A percentile compares a stretch with the other conserved stretches of the same genome.
Conservation (phyloP, 1,140 invertebrate genomes). For the Zaprionus nigranus region DNA sequence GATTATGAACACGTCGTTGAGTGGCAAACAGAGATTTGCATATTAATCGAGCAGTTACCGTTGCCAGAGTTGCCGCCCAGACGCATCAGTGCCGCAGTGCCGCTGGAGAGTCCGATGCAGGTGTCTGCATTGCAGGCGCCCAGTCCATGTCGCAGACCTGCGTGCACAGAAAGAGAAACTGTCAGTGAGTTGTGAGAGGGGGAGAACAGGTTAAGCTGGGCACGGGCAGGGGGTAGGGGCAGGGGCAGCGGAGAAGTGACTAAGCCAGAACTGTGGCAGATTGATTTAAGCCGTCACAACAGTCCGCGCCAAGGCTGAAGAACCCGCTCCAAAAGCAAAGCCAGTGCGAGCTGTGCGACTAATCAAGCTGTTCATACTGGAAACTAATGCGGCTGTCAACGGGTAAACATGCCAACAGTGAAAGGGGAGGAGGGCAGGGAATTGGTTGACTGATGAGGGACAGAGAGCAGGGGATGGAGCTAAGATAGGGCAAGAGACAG, state of each 20-base stretch:
- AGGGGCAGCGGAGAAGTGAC: not conserved
- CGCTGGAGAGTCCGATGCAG: conserved; percentile 86
- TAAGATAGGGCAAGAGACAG: too few species aligned
- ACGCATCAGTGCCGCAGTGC: conserved; percentile 84
- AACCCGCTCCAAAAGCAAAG: not conserved
- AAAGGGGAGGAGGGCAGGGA: not conserved
- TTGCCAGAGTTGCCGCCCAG: conserved; percentile 55
- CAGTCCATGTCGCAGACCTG: conserved; percentile 32
- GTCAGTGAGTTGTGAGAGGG: not conserved
- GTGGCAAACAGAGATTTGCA: conserved; percentile 53
- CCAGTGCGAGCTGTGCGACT: not conserved
- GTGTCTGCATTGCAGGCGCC: conserved; percentile 84
- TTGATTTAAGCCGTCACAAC: conserved; percentile 73
- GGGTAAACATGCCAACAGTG: conserved; percentile 45
- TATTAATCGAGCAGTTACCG: conserved; percentile 65
- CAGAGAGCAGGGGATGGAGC: not conserved
- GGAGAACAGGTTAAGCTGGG: not conserved
- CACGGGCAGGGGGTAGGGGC: not conserved
- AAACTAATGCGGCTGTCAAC: conserved; percentile 40
- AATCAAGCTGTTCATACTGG: not conserved
- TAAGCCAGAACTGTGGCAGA: conserved; percentile 53
- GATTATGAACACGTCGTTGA: conserved; percentile 51
- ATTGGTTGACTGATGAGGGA: not conserved
- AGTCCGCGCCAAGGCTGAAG: conserved; percentile 25
- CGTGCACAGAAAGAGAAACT: conserved; percentile 27